Conservation (phyloP, 1,140 invertebrate genomes). For the Zeugodacus cucurbitae region DNA sequence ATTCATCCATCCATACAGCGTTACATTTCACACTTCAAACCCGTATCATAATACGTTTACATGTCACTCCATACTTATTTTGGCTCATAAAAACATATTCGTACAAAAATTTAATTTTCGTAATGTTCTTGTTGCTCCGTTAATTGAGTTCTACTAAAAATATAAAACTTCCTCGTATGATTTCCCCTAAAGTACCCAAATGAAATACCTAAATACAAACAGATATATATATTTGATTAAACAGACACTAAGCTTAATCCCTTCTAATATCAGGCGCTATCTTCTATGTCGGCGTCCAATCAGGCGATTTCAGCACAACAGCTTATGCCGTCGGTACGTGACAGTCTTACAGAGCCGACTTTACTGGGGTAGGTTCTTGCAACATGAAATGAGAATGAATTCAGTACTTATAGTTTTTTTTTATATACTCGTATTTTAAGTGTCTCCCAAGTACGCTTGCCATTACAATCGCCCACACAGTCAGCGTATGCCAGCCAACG, state of each 20-base stretch:
- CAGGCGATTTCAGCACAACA: constrained; percentile 69
- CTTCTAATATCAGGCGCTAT: constrained; percentile 71
- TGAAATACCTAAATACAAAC: background rate
- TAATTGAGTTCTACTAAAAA: background rate
- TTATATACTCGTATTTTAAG: constrained; percentile 44
- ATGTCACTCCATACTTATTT: background rate
- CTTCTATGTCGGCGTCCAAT: constrained; percentile 72
- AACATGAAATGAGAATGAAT: background rate
- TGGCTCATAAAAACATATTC: background rate
- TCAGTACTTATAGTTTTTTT: background rate
- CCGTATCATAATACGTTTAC: background rate
- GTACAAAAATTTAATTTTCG: background rate
- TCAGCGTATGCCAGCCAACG: constrained; percentile 60
- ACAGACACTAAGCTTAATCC: background rate
- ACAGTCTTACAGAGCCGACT: constrained; percentile 72
- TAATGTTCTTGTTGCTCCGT: constrained; percentile 10
- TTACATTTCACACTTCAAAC: background rate
- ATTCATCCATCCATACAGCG: background rate
- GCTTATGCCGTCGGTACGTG: constrained; percentile 74
- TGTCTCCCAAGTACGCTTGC: constrained; percentile 58
- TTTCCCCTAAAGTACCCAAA: background rate
- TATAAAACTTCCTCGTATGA: background rate
- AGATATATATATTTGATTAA: background rate
- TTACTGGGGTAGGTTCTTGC: constrained; percentile 52
- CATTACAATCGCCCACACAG: constrained; percentile 56